Evolutionary conservation across 2,113 vertebrate genomes (phyloP).

Genomic region (Serinus canaria): DNA sequence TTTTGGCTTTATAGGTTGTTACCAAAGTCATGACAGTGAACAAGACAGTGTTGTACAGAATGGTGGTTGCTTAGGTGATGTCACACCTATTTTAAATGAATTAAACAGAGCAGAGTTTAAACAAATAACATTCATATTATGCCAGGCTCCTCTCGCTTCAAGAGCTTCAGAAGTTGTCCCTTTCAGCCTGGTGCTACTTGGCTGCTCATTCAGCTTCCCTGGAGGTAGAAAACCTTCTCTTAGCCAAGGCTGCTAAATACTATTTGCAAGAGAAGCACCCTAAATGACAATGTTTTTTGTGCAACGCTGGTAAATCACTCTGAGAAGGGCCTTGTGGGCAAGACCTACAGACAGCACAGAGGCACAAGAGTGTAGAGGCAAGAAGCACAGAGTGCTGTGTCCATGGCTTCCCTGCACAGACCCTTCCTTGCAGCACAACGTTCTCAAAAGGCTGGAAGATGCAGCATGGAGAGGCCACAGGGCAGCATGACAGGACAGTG

Average conservation of each 20-base stretch:
- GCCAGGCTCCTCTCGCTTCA: neutral
- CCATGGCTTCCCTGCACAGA: neutral
- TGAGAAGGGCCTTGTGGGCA: neutral
- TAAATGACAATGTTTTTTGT: neutral
- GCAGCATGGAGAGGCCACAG: accelerated
- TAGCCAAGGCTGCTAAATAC: neutral
- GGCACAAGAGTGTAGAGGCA: neutral
- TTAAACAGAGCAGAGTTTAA: neutral
- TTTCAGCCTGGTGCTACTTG: neutral
- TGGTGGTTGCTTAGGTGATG: neutral
- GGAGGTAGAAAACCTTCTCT: neutral
- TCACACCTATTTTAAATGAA: neutral
- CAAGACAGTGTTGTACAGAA: neutral
- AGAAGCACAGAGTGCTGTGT: neutral
- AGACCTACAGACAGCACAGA: neutral
- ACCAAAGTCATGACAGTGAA: neutral
- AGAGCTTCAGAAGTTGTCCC: neutral
- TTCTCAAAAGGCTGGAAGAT: neutral
- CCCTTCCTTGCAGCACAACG: neutral
- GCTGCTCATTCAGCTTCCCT: neutral
- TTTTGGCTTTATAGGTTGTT: neutral
- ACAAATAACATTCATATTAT: neutral
- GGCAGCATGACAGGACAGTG: neutral
- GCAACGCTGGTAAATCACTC: neutral
- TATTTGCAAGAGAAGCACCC: neutral